These are phyloP conservation scores for Laspeyria flexula DNA, from an alignment of 2,888 invertebrate genomes.

Conservation along the genomic window DNA sequence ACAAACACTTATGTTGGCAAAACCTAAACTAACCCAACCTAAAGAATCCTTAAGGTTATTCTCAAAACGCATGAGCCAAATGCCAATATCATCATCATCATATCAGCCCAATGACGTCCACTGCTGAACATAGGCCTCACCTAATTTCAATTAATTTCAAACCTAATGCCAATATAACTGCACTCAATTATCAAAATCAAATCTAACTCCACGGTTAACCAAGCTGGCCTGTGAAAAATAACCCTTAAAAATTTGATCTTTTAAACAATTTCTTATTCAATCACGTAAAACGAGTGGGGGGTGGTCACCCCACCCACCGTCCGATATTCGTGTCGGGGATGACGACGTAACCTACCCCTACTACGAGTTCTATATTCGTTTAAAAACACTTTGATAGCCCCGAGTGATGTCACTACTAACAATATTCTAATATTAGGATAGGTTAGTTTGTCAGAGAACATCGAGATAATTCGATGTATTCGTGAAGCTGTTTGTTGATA, in stretches of 20 bases:
- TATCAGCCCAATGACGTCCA: too few relatives aligned
- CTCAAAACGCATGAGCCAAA: too few relatives aligned
- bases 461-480: background rate
- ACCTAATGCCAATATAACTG: background rate
- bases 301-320: constrained; percentile 52
- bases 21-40: too few relatives aligned
- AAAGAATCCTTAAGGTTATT: too few relatives aligned
- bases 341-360: constrained; percentile 61
- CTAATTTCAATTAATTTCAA: too few relatives aligned
- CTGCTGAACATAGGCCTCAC: too few relatives aligned
- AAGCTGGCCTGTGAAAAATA: constrained; percentile 41
- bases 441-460: constrained; percentile 1
- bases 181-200: background rate
- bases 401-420: constrained; percentile 1
- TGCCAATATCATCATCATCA: too few relatives aligned
- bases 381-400: constrained; percentile 31
- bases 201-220: constrained; percentile 25
- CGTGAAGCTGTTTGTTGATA: background rate
- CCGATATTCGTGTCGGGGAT: constrained; percentile 63
- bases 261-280: constrained; percentile 79
- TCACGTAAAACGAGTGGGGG: constrained; percentile 74
- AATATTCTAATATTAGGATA: constrained; percentile 13
- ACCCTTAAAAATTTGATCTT: constrained; percentile 64
- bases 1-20: too few relatives aligned
- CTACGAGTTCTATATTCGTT: constrained; percentile 51